Percentiles rank a stretch among this genome's conserved stretches.
Evolutionary conservation across 2,888 invertebrate species (phyloP).

Genomic region (Prosopocoilus inquinatus): DNA sequence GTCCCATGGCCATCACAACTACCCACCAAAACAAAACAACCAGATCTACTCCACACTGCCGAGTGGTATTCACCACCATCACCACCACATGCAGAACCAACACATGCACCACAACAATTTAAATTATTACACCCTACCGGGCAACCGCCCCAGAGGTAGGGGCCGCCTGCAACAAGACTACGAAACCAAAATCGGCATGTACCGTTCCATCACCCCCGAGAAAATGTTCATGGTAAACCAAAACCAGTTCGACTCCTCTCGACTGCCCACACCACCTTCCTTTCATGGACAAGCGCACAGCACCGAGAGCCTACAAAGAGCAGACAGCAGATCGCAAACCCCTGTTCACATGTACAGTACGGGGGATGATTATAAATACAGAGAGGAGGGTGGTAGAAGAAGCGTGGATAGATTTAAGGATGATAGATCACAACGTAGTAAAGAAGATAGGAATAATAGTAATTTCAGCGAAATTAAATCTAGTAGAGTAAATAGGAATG

Average conservation of each 20-base stretch:
- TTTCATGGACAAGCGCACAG: constrained; percentile 29
- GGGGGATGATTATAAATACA: neutral
- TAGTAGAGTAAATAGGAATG: constrained; percentile 1
- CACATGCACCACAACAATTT: constrained; percentile 35
- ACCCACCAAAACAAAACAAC: constrained; percentile 5
- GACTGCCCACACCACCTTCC: constrained; percentile 42
- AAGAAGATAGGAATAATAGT: constrained; percentile 15
- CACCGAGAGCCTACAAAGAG: constrained; percentile 34
- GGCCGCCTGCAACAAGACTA: constrained; percentile 58
- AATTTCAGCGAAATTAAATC: constrained; percentile 15
- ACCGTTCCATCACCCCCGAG: constrained; percentile 52
- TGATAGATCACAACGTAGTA: constrained; percentile 16
- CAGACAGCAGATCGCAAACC: constrained; percentile 36
- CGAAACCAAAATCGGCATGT: constrained; percentile 36
- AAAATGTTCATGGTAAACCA: constrained; percentile 41
- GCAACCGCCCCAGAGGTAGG: constrained; percentile 56
- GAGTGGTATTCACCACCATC: constrained; percentile 12
- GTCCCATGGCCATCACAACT: constrained; percentile 11
- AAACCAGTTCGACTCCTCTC: constrained; percentile 34
- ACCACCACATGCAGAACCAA: constrained; percentile 22
- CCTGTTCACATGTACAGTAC: constrained; percentile 25
- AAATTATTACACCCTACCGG: constrained; percentile 66
- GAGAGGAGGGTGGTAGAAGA: constrained; percentile 7
- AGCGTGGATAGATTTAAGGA: constrained; percentile 12
- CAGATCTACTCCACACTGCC: constrained; percentile 13